Evolutionary conservation across 2,888 invertebrate genomes (phyloP), one percentile per base, ranked within the genome.

Genomic region (Mythimna albipuncta): DNA sequence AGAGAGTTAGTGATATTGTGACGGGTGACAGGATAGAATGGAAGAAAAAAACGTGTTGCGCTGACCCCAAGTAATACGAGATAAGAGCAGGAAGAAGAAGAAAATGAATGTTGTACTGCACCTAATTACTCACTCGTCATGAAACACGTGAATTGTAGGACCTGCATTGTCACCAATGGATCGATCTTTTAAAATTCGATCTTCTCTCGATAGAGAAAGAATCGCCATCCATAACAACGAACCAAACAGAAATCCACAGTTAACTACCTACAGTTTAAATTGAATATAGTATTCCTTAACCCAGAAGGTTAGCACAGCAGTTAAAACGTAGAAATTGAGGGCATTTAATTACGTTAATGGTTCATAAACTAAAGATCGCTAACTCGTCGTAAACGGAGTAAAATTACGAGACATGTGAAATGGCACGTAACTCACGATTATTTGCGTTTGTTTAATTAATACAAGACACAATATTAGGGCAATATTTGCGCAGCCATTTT

Each of bases 291-390:
- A 9, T 44, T 21, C 6, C 35, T 38, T 2, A 70, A 3, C 19
- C 6, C 50, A 11, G 11, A 7, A n/a, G 26, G 47, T 38, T 11
- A 11, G 7, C 26, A 4, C 13, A 32, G 26, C 32, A 26, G 57
- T 58, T 41, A 41, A 35, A 41, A 54, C 52, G 19, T 35, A 4
- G 50, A 52, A 41, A 54, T 72, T 55, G 13, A 73, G 11, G 16
- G 13, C 54, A 62, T 73, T 54, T 63, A 55, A 72, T 72, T 59
- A 72, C 21, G 16, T n/a, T 44, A 61, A 72, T 72, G 35, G 35
- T 55, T 47, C 55, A 57, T 64, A 64, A 57, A 72, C 19, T 47
- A 13, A 50, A 50, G 35, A 72, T 57, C 6, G 26, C 26, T 35
- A n/a, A 63, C 26, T 26, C 2, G 2, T 32, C 16, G 26, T 55